Conservation (phyloP, 2,113 vertebrate genomes). For the Siphamia tubifer region DNA sequence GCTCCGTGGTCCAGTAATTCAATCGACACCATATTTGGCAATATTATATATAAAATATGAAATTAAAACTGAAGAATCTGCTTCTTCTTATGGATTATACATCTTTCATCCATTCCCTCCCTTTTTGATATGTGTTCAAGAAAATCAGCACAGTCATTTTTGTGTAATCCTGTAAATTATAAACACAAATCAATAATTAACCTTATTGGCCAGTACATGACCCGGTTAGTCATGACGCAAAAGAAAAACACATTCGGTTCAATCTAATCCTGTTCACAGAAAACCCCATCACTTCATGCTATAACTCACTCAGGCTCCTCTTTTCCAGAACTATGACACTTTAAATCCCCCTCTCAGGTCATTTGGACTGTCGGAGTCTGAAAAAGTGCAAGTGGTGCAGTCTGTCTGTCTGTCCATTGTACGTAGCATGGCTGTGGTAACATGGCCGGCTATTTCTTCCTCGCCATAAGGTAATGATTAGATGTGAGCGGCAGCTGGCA, state of each 20-base stretch:
- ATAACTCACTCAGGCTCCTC: slow-evolving; percentile 42
- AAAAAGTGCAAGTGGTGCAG: slow-evolving; percentile 61
- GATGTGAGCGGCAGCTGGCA: slow-evolving; percentile 57
- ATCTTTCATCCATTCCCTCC: no score
- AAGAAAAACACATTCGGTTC: not conserved
- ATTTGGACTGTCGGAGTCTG: slow-evolving; percentile 51
- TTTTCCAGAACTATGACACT: slow-evolving; percentile 42
- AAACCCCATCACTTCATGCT: slow-evolving; percentile 14
- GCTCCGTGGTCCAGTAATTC: no score
- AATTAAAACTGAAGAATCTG: no score
- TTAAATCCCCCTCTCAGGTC: slow-evolving; percentile 58
- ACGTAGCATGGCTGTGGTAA: slow-evolving; percentile 59
- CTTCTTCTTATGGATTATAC: no score
- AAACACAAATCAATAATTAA: no score
- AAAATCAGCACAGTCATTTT: no score
- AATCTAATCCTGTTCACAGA: slow-evolving; percentile 33
- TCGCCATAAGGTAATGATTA: slow-evolving; percentile 73
- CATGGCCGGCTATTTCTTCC: slow-evolving; percentile 56
- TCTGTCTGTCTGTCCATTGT: slow-evolving; percentile 55
- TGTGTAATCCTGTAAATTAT: no score
- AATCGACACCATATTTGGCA: no score
- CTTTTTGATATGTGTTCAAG: no score
- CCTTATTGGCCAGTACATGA: slow-evolving; percentile 33
- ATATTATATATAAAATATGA: no score
- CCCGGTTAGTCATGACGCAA: not conserved